Percentiles rank a stretch among this genome's conserved stretches.
These are phyloP conservation scores for Scotopteryx bipunctaria DNA, from an alignment of 2,888 invertebrate genomes.

Conservation along the genomic window DNA sequence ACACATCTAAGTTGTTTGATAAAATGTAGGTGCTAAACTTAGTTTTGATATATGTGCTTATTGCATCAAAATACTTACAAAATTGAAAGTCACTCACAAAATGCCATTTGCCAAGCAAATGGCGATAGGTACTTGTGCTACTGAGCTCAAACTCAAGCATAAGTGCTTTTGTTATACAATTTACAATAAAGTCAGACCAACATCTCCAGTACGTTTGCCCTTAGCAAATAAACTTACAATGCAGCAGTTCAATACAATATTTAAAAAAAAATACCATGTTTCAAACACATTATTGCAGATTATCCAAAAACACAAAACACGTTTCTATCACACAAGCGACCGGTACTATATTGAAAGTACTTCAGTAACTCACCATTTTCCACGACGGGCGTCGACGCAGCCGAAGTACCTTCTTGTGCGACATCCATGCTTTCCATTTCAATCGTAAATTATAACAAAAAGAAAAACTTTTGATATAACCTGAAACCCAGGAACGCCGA, in stretches of 20 bases:
- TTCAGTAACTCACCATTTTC: slow-evolving; percentile 71
- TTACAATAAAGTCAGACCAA: too few species aligned
- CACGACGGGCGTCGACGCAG: slow-evolving; percentile 67
- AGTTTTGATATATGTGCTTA: too few species aligned
- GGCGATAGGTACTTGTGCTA: neutral
- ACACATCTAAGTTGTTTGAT: too few species aligned
- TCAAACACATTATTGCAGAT: neutral
- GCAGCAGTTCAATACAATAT: neutral
- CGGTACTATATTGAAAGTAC: slow-evolving; percentile 25
- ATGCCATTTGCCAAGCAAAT: neutral
- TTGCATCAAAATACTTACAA: neutral
- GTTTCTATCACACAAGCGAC: slow-evolving; percentile 53
- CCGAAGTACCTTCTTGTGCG: slow-evolving; percentile 72
- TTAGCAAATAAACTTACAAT: neutral
- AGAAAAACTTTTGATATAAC: slow-evolving; percentile 63
- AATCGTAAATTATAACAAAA: slow-evolving; percentile 50
- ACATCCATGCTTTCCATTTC: slow-evolving; percentile 82
- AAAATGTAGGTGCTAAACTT: too few species aligned
- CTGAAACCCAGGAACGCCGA: slow-evolving; percentile 69
- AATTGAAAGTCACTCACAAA: slow-evolving; percentile 1
- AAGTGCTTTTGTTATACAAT: neutral
- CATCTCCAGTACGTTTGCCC: too few species aligned
- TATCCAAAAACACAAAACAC: slow-evolving; percentile 56
- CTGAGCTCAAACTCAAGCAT: neutral
- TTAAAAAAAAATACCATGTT: neutral